Evolutionary conservation across 2,888 invertebrate genomes (phyloP), one percentile per base, ranked within the genome.

Genomic region (Xanthostigma xanthostigma): DNA sequence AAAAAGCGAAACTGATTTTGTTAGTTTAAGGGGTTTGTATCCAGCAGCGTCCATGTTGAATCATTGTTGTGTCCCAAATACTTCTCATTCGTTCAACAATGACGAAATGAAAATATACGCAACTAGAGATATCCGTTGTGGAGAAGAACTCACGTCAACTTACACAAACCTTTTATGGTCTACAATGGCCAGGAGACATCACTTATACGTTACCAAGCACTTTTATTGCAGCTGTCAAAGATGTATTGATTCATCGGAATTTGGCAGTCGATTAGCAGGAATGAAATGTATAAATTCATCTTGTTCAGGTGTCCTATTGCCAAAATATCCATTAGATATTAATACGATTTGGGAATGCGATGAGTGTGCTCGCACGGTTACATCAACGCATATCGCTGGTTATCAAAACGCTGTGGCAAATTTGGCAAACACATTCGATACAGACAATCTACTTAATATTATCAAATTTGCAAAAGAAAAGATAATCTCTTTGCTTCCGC

Each of bases 121-220:
- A 2, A 68, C 75, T 0, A 69, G 71, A 49, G 66, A 70, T 8
- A 82, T 85, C 51, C 61, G 63, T 43, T 69, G 72, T 49, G 79
- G 78, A 17, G 62, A 71, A 9, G 82, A 84, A 64, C 72, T 85
- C 52, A 77, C 76, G 44, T 75, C 79, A 45, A 75, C 77, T 41
- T 85, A 85, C 58, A 72, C 80, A 1, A 74, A 78, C 49, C 57
- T 77, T 27, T 63, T 81, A 41, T 84, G 84, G 84, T 78, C 79
- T 37, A 84, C 83, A 0, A 67, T 73, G 4, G 71, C 77, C 11
- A 69, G 84, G 48, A 68, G 79, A 11, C 68, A 72, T 36, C 76
- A 81, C 59, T 66, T 85, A 14, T 67, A 65, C 53, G 70, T 70
- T 55, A 81, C 83, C 0, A 84, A 84, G 64, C 77, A 80, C 61